A percentile compares a stretch with the other conserved stretches of the same genome.
phyloP scores from a whole-genome alignment of 1,140 invertebrate genomes.

The Apis dorsata region DNA sequence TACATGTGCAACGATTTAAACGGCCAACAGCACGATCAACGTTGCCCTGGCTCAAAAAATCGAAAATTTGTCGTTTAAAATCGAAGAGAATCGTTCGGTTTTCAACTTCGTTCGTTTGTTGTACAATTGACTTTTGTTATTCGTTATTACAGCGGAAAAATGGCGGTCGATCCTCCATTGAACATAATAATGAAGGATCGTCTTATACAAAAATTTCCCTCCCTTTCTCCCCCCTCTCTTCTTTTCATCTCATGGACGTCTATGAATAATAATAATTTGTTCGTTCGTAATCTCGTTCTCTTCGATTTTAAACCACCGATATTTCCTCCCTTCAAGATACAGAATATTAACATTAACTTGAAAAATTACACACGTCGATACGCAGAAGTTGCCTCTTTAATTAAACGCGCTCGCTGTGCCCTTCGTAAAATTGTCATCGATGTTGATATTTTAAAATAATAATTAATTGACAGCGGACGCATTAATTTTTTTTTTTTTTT shows the following conservation, averaged over 20 bases:
- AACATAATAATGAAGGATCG: not conserved
- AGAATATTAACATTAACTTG: not conserved
- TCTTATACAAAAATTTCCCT: not conserved
- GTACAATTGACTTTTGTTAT: conserved; percentile 24
- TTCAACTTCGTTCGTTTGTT: not conserved
- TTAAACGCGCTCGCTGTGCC: conserved; percentile 30
- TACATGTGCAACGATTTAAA: conserved; percentile 46
- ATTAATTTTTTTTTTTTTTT: not conserved
- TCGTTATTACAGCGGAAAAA: conserved; percentile 12
- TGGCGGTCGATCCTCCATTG: not conserved
- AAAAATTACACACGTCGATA: conserved; percentile 23
- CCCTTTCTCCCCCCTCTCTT: not conserved
- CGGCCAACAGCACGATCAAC: conserved; percentile 27
- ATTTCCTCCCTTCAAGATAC: not conserved
- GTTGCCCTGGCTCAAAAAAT: not conserved
- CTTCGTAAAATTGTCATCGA: not conserved
- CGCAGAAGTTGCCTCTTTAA: conserved; percentile 2
- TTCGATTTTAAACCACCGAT: conserved; percentile 31
- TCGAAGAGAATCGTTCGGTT: conserved; percentile 16
- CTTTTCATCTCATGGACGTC: not conserved
- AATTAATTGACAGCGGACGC: conserved; percentile 39
- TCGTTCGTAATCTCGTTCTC: not conserved
- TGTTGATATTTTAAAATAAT: not conserved
- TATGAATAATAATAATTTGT: no score
- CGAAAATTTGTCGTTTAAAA: conserved; percentile 25